A percentile compares a stretch with the other conserved stretches of the same genome.
phyloP scores from a whole-genome alignment of 2,888 invertebrate genomes.

The Anagyrus pseudococci region DNA sequence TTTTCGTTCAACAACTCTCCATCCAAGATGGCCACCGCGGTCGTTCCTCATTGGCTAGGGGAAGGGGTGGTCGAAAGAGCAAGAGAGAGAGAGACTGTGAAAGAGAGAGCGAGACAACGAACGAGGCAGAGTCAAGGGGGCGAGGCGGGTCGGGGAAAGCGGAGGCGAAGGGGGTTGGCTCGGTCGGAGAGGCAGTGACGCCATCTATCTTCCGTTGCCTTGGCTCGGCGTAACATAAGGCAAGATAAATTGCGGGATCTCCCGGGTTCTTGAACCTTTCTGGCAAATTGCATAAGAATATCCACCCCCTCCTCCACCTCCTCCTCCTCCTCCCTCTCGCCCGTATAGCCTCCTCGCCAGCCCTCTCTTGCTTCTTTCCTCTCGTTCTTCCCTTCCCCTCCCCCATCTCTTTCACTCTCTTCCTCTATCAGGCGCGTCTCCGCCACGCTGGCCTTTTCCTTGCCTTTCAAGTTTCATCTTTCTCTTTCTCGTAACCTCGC shows the following conservation, averaged over 20 bases:
- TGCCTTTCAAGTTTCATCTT: constrained; percentile 41
- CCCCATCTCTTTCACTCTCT: constrained; percentile 40
- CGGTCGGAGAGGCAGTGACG: constrained; percentile 61
- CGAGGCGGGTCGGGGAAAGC: constrained; percentile 42
- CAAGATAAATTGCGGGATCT: constrained; percentile 64
- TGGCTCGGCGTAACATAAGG: constrained; percentile 63
- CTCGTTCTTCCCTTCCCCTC: constrained; percentile 6
- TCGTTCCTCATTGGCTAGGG: constrained; percentile 63
- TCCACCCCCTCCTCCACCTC: constrained; percentile 38
- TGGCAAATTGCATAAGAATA: constrained; percentile 64
- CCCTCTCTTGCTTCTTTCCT: constrained; percentile 29
- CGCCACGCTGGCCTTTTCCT: constrained; percentile 40
- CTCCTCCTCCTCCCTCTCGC: constrained; percentile 39
- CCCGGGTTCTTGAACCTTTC: constrained; percentile 63
- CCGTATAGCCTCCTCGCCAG: constrained; percentile 28
- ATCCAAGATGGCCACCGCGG: constrained; percentile 64
- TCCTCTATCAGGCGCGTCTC: constrained; percentile 41
- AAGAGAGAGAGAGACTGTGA: constrained; percentile 39
- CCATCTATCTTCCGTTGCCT: constrained; percentile 63
- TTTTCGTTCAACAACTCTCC: constrained; percentile 64
- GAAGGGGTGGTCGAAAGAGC: constrained; percentile 56
- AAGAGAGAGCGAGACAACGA: constrained; percentile 36
- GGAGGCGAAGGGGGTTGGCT: constrained; percentile 56
- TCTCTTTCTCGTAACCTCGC: constrained; percentile 47
- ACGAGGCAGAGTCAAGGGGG: constrained; percentile 4